Base-by-base conservation (phyloP, 2,113 vertebrate species). In the Etheostoma cragini region DNA sequence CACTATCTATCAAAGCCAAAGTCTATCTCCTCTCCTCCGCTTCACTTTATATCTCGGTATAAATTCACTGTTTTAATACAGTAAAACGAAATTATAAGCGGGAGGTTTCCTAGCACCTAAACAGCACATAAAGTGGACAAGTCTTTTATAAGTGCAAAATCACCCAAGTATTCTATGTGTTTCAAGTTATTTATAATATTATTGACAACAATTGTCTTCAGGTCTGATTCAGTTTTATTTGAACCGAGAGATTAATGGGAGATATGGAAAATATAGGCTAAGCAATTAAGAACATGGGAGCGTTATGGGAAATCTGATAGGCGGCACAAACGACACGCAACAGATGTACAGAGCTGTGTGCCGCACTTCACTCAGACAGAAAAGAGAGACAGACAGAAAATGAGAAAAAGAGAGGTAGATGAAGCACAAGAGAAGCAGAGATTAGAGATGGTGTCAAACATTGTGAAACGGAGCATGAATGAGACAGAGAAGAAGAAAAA, bases 311-410 rank as follows among this genome's bases (percentile, higher is more conserved):
- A 86, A 92, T 85, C 72, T 84, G 90, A 91, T 72, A 80, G 78
- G 76, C 60, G 45, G 83, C 72, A 82, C 50, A 80, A 89, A 91
- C 74, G 90, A 90, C 88, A 91, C 78, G 89, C 93, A 93, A 94
- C 93, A 93, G 91, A 94, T 94, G 91, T 72, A 93, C 56, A 89
- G 86, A 78, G 45, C 79, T 74, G 85, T 77, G 89, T 79, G 83
- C 77, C 72, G 74, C 90, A 84, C 88, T 91, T 87, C 88, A 78
- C 88, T 84, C 79, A 30, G 30, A 30, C 30, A 89, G 83, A 26
- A 26, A 26, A 26, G 26, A 49, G 24, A 83, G 64, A 72, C 80
- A 89, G 83, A 90, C 78, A 71, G 82, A 66, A 60, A 75, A 82
- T 35, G 67, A 76, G 72, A 47, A 74, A 79, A 82, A 63, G 49